phyloP scores from a whole-genome alignment of 2,888 invertebrate genomes.

The Acleris literana region DNA sequence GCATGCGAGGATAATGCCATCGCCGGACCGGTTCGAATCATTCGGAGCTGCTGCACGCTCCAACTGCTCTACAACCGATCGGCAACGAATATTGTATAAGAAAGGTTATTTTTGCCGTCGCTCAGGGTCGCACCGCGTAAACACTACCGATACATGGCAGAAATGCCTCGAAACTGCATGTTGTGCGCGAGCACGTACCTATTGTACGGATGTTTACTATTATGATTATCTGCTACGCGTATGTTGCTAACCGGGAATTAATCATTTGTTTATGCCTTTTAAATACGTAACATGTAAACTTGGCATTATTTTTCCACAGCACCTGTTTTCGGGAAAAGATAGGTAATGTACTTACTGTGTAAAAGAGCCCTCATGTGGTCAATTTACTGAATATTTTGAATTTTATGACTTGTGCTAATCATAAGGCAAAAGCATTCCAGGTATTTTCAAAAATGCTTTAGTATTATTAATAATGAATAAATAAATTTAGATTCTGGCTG shows the following conservation, averaged over 20 bases:
- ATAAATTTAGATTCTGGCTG: not conserved
- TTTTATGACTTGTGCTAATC: too few species aligned
- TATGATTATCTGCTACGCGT: conserved; percentile 38
- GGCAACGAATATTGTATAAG: conserved; percentile 53
- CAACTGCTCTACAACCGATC: conserved; percentile 43
- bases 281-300: conserved; percentile 29
- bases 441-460: too few species aligned
- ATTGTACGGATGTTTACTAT: conserved; percentile 42
- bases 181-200: conserved; percentile 28
- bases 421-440: too few species aligned
- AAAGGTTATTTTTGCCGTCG: conserved; percentile 56
- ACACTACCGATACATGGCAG: conserved; percentile 47
- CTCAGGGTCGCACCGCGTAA: conserved; percentile 52
- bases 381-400: too few species aligned
- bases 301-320: conserved; percentile 13
- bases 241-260: conserved; percentile 30
- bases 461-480: not conserved
- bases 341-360: too few species aligned
- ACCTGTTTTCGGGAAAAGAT: not conserved
- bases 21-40: conserved; percentile 39
- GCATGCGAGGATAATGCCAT: conserved; percentile 14
- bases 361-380: too few species aligned
- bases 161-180: conserved; percentile 40
- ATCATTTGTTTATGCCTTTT: conserved; percentile 20
- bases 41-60: conserved; percentile 42